These are phyloP conservation scores for Ceratotherium simum DNA, from an alignment of 2,113 vertebrate genomes.

Conservation along the genomic window DNA sequence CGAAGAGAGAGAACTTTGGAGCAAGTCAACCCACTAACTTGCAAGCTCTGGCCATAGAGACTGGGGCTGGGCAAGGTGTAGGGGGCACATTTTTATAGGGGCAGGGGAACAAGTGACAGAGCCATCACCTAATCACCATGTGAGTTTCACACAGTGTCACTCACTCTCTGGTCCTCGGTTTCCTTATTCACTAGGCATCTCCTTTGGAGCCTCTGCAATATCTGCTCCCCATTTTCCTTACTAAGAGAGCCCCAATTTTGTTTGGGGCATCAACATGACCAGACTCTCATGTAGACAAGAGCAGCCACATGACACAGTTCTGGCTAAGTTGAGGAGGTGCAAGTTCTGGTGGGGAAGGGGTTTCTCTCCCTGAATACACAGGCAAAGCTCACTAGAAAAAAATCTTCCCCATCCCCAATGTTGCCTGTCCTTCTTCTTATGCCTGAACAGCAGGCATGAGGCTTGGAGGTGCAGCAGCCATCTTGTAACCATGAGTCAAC, in stretches of 20 bases:
- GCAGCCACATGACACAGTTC: too few relatives aligned
- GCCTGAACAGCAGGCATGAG: not conserved
- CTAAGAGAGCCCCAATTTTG: not conserved
- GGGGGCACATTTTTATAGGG: not conserved
- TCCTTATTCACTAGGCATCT: too few relatives aligned
- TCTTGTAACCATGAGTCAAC: not conserved
- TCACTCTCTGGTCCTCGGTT: not conserved
- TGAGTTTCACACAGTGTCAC: too few relatives aligned
- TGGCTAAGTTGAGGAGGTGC: not conserved
- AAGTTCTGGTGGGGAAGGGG: not conserved
- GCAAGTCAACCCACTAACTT: not conserved
- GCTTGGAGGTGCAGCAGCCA: not conserved
- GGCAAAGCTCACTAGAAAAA: not conserved
- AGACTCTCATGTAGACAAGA: too few relatives aligned
- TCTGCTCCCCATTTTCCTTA: not conserved
- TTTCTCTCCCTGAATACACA: not conserved
- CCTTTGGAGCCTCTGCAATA: not conserved
- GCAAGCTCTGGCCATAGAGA: not conserved
- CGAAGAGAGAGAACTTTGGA: not conserved
- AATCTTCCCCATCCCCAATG: not conserved
- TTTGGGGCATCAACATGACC: not conserved
- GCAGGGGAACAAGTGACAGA: not conserved
- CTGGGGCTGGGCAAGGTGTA: not conserved
- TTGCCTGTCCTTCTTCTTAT: not conserved
- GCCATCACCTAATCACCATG: accelerated